phyloP scores from a whole-genome alignment of 2,113 vertebrate genomes.

The Pogonocichla stellata region DNA sequence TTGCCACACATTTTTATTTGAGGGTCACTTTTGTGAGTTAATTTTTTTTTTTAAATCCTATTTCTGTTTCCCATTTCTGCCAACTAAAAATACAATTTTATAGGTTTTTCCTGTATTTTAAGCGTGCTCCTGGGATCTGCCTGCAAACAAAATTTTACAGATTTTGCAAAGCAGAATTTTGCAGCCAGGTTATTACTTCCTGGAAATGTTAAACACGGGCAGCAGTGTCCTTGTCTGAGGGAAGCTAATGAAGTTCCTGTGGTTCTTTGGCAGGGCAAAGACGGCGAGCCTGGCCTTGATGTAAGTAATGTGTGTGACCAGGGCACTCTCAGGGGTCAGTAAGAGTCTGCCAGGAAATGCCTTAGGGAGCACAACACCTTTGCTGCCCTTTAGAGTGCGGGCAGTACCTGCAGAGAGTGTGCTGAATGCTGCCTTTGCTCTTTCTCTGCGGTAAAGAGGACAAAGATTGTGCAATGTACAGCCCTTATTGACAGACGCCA shows the following conservation, averaged over 20 bases:
- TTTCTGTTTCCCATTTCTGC: background rate
- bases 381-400: background rate
- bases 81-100: background rate
- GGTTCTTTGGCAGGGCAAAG: slow-evolving; percentile 87
- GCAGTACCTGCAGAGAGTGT: background rate
- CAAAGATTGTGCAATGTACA: background rate
- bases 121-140: background rate
- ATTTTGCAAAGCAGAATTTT: background rate
- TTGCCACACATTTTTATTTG: background rate
- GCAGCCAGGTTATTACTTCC: slow-evolving; percentile 19
- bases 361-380: background rate
- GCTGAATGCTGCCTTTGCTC: background rate
- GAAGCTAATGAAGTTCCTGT: slow-evolving; percentile 68
- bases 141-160: background rate
- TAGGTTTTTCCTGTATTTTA: background rate
- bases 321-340: slow-evolving; percentile 31
- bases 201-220: background rate
- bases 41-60: background rate
- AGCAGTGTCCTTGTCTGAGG: background rate
- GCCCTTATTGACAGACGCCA: background rate
- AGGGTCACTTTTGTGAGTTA: background rate
- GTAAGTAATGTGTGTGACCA: slow-evolving; percentile 81
- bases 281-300: slow-evolving; percentile 94
- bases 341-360: background rate
- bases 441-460: background rate